A percentile compares a stretch with the other conserved stretches of the same genome.
Evolutionary conservation across 2,888 invertebrate species (phyloP).

Genomic region (Campoletis raptor): DNA sequence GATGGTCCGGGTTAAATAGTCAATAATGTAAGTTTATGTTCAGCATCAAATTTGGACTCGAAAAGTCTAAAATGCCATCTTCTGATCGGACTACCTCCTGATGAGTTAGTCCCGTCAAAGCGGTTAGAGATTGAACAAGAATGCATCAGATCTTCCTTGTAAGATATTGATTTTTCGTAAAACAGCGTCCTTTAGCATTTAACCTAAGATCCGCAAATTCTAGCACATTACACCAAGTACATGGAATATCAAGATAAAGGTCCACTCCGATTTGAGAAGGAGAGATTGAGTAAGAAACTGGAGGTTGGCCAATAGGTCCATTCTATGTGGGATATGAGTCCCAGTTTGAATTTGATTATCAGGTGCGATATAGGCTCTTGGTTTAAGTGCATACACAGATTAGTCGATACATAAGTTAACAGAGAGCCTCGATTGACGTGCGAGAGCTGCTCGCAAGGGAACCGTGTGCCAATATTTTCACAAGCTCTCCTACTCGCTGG

Average conservation of each 20-base stretch:
- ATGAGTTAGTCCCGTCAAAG: too few species aligned
- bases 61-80: background rate
- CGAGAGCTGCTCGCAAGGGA: conserved; percentile 54
- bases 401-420: background rate
- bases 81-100: background rate
- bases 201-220: too few species aligned
- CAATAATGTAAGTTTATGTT: background rate
- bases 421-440: conserved; percentile 32
- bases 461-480: conserved; percentile 81
- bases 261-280: background rate
- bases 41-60: background rate
- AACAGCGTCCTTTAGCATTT: too few species aligned
- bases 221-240: too few species aligned
- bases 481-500: conserved; percentile 69
- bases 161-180: background rate
- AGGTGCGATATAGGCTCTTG: conserved; percentile 20
- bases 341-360: conserved; percentile 11
- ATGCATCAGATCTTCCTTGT: too few species aligned
- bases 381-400: conserved; percentile 15
- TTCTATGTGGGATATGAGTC: background rate
- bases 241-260: background rate
- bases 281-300: background rate
- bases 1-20: background rate
- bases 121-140: too few species aligned
- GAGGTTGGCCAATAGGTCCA: background rate